Evolutionary conservation across 2,888 invertebrate genomes (phyloP), one percentile per base, ranked within the genome.

Genomic region (Eupithecia exiguata): DNA sequence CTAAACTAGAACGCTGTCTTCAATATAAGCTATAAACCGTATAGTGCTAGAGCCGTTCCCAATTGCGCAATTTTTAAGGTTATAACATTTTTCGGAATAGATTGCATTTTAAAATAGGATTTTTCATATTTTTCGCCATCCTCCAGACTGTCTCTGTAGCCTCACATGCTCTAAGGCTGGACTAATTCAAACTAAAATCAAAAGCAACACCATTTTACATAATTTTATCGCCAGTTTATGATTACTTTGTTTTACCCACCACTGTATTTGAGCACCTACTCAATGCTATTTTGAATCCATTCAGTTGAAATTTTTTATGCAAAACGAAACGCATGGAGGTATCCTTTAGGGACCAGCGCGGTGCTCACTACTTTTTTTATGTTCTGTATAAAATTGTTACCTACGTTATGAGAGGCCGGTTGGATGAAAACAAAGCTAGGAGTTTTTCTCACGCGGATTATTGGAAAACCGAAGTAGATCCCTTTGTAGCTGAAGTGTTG

Each of bases 251-350:
- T n/a, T 21, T 14, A 14, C 58, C 12, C 66, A 21, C 53, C 80
- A 83, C 81, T 82, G 81, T 82, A 80, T 78, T 76, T 85, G 84
- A 84, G 84, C n/a, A n/a, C n/a, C n/a, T 85, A 85, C 87, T 89
- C 85, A 86, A 80, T 86, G 82, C 84, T 84, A 83, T 86, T 84
- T 38, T 84, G 83, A 84, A 86, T 84, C 82, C 86, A 86, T 87
- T 86, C 88, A 84, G 81, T 74, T 84, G 85, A 84, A 85, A 83
- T 81, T 82, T 82, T 74, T 82, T 82, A 79, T 83, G 83, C 79
- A 81, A 81, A 75, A 72, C 69, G 70, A 76, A 72, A 74, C 35
- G 65, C 53, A 61, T 66, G 74, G 76, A 66, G 36, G 30, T n/a
- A 12, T 18, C 38, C 70, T 70, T 72, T 0, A 5, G 72, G 66